Conservation (phyloP, 2,113 vertebrate species). For the Cisticola juncidis region DNA sequence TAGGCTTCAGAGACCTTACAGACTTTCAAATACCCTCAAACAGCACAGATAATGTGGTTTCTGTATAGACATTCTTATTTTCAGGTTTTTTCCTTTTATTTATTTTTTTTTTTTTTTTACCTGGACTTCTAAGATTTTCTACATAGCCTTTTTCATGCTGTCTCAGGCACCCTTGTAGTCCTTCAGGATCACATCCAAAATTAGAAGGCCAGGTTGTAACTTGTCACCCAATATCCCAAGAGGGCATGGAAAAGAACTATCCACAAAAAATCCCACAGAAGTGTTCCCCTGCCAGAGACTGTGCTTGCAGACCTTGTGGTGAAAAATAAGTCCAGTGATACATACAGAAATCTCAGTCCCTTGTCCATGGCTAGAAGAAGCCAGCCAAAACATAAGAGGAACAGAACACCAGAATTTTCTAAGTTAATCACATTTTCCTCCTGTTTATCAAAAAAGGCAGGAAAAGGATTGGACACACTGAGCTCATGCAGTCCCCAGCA, state of each 20-base stretch:
- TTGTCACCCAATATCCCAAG: neutral
- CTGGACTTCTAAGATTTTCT: neutral
- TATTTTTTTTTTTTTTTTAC: neutral
- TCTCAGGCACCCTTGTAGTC: neutral
- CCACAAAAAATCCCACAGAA: neutral
- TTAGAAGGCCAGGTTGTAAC: neutral
- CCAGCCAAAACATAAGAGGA: neutral
- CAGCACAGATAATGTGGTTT: neutral
- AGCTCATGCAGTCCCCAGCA: neutral
- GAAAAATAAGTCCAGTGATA: neutral
- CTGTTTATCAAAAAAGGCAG: neutral
- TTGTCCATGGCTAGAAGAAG: neutral
- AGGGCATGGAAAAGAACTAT: neutral
- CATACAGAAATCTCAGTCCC: neutral
- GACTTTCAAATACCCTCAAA: neutral
- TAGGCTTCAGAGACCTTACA: neutral
- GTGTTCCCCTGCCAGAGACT: neutral
- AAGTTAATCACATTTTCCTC: neutral
- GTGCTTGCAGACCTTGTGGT: neutral
- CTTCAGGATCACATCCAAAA: neutral
- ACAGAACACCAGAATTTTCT: neutral
- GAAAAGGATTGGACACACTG: neutral
- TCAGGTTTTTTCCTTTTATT: neutral
- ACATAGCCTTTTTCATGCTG: neutral
- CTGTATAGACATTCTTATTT: neutral